phyloP scores from a whole-genome alignment of 2,797 vertebrate genomes.

The Hydrocynus forskahlii region DNA sequence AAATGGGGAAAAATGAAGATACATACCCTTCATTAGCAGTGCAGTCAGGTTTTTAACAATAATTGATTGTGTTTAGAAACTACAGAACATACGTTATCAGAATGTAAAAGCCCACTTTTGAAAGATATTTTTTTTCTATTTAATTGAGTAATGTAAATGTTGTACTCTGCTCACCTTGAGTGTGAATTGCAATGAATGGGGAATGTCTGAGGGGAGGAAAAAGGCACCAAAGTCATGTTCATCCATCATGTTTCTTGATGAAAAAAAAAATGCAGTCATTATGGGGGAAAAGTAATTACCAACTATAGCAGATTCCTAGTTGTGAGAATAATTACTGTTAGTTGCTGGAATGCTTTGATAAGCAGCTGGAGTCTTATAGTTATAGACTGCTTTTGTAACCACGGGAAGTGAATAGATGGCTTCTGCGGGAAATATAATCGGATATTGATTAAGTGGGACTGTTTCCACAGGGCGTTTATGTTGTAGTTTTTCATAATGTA shows the following conservation, averaged over 20 bases:
- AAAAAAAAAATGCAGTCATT: slow-evolving; percentile 15
- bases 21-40: too few species aligned
- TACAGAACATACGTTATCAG: too few species aligned
- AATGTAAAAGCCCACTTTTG: too few species aligned
- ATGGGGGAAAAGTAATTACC: slow-evolving; percentile 9
- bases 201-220: neutral
- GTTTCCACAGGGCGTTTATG: neutral
- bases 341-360: neutral
- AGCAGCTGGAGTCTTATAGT: neutral
- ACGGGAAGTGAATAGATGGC: neutral
- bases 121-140: too few species aligned
- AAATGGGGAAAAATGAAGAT: too few species aligned
- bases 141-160: too few species aligned
- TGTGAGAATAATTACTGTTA: slow-evolving; percentile 14
- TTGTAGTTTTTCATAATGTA: too few species aligned
- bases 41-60: too few species aligned
- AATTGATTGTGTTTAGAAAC: too few species aligned
- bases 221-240: neutral
- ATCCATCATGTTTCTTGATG: neutral
- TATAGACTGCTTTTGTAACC: neutral
- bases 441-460: neutral
- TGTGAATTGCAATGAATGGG: neutral
- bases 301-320: slow-evolving; percentile 5
- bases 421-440: neutral
- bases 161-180: neutral